A percentile compares a stretch with the other conserved stretches of the same genome.
Conservation (phyloP, 2,888 invertebrate genomes). For the Phortica okadai region DNA sequence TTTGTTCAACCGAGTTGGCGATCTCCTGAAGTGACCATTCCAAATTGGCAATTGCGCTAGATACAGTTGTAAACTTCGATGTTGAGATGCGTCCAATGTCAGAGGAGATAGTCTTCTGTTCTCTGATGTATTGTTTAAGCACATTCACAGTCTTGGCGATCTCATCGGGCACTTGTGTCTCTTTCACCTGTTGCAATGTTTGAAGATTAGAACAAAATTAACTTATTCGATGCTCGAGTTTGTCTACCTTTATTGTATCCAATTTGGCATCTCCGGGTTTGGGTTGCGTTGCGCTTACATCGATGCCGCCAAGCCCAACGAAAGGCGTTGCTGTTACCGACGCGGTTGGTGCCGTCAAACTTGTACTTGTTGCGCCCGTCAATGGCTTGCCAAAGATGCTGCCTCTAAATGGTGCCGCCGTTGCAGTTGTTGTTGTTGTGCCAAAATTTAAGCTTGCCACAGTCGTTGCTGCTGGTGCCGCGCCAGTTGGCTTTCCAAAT, state of each 20-base stretch:
- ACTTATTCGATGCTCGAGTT: not conserved
- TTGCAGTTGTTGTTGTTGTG: constrained; percentile 69
- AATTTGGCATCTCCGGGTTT: constrained; percentile 74
- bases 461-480: constrained; percentile 54
- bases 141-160: constrained; percentile 86
- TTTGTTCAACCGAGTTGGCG: constrained; percentile 73
- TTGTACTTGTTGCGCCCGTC: constrained; percentile 41
- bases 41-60: constrained; percentile 70
- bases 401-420: constrained; percentile 58
- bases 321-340: constrained; percentile 62
- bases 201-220: not conserved
- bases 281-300: constrained; percentile 73
- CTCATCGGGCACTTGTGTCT: constrained; percentile 83
- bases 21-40: constrained; percentile 73
- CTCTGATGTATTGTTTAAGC: constrained; percentile 90
- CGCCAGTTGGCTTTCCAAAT: constrained; percentile 61
- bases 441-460: constrained; percentile 72
- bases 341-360: constrained; percentile 23
- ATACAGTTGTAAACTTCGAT: constrained; percentile 73
- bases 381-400: constrained; percentile 68
- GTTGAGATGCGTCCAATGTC: constrained; percentile 85
- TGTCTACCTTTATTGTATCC: constrained; percentile 69
- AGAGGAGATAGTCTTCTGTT: constrained; percentile 88
- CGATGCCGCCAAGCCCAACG: constrained; percentile 74
- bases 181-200: constrained; percentile 65